Conservation (phyloP, 1,140 invertebrate genomes). For the Archivesica marissinica region DNA sequence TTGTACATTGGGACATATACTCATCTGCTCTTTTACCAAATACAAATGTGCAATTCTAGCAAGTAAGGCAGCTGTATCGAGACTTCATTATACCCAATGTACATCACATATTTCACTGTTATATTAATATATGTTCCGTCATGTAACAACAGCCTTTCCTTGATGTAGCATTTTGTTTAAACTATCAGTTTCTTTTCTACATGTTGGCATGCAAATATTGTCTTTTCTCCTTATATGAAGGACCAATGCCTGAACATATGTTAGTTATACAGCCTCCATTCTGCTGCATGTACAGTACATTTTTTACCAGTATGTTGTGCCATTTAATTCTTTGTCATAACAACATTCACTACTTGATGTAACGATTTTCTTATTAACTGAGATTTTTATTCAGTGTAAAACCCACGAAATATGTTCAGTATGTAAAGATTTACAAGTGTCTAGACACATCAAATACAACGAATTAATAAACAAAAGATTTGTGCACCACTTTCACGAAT, state of each 20-base stretch:
- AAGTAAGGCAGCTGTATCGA: neutral
- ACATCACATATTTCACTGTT: no score
- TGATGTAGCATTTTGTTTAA: neutral
- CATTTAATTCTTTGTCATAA: neutral
- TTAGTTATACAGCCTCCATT: neutral
- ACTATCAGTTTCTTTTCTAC: neutral
- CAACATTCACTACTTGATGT: neutral
- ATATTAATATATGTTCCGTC: no score
- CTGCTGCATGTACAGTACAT: neutral
- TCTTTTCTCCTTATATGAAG: neutral
- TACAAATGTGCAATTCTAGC: neutral
- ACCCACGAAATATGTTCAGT: neutral
- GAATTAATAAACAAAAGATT: neutral
- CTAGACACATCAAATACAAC: neutral
- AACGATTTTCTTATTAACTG: neutral
- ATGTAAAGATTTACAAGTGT: neutral
- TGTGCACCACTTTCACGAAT: neutral
- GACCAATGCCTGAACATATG: neutral
- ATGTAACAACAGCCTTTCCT: conserved; percentile 8
- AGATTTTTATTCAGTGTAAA: neutral
- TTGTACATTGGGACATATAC: neutral
- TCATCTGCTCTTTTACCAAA: neutral
- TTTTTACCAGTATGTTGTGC: neutral
- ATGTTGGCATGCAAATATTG: neutral
- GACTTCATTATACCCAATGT: no score